phyloP scores from a whole-genome alignment of 2,888 invertebrate species.

The Drosophila prolongata region DNA sequence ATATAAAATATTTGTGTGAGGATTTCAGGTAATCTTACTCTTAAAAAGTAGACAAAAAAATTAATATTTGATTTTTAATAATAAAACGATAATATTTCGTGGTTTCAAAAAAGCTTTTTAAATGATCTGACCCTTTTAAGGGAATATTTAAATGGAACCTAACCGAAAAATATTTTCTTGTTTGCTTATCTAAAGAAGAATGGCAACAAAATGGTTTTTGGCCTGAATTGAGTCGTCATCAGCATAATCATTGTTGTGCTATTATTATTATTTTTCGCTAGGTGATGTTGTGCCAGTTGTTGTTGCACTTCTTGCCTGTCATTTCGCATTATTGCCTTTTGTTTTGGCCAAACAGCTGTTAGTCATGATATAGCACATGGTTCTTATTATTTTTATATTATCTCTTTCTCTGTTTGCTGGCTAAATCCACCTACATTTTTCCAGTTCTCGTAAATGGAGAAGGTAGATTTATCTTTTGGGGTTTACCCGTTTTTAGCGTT shows the following conservation, averaged over 20 bases:
- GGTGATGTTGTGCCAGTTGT: constrained; percentile 23
- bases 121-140: too few relatives aligned
- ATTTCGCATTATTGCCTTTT: constrained; percentile 59
- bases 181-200: too few relatives aligned
- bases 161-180: too few relatives aligned
- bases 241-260: constrained; percentile 29
- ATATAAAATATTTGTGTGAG: too few relatives aligned
- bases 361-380: constrained; percentile 53
- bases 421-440: constrained; percentile 14
- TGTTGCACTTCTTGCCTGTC: constrained; percentile 44
- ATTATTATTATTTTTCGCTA: constrained; percentile 5
- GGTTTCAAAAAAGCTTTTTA: too few relatives aligned
- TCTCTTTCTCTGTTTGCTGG: background rate
- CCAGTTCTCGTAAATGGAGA: constrained; percentile 9
- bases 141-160: too few relatives aligned
- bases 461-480: constrained; percentile 10
- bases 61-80: too few relatives aligned
- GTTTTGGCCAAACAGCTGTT: constrained; percentile 68
- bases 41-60: too few relatives aligned
- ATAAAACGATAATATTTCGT: too few relatives aligned
- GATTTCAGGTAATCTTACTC: too few relatives aligned
- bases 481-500: constrained; percentile 23
- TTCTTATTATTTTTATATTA: constrained; percentile 21
- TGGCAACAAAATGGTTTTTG: constrained; percentile 29
- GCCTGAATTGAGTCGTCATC: constrained; percentile 64